Evolutionary conservation across 1,140 invertebrate species (phyloP), one percentile per base, ranked within the genome.

Genomic region (Drosophila simulans): DNA sequence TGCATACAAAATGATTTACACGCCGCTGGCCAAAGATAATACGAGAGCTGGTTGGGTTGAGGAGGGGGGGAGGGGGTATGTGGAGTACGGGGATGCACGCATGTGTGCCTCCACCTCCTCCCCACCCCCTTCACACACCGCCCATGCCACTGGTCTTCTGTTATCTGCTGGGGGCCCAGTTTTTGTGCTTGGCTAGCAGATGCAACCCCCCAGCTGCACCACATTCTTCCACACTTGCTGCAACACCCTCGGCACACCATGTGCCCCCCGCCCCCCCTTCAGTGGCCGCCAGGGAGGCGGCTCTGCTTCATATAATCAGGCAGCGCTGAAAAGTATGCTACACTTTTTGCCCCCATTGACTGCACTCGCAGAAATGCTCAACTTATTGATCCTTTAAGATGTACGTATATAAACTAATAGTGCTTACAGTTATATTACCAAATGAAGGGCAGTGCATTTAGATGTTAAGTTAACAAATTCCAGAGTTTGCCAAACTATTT

Each of bases 1-100:
- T 89, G 84, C 84, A 89, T 89, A 89, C 85, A 89, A 89, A 89
- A 89, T 89, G 84, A 89, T 89, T 89, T 89, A 89, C 84, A 89
- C 77, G 84, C 84, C 84, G 84, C 77, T 89, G 84, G 84, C 84
- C 85, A 89, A 89, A 89, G 72, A 89, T 89, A 89, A 89, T 89
- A 84, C 65, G 65, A 69, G 53, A 39, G 62, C 25, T 54, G 3
- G 2, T 39, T 13, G n/a, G n/a, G 37, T 37, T 5, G n/a, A 27
- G 12, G 4, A 20, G 25, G 27, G 17, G 27, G 17, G 35, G 7
- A 31, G 42, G 22, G 72, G 55, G 58, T 37, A 4, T 42, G 7
- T 10, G 13, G 25, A 22, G 46, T 15, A 27, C 15, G 27, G 20
- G 31, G 37, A 20, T 40, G 34, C 49, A 73, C 46, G 66, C 65